Percentiles rank a stretch among this genome's conserved stretches.
These are phyloP conservation scores for Peromyscus polionotus DNA, from an alignment of 2,113 vertebrate genomes.

Conservation along the genomic window DNA sequence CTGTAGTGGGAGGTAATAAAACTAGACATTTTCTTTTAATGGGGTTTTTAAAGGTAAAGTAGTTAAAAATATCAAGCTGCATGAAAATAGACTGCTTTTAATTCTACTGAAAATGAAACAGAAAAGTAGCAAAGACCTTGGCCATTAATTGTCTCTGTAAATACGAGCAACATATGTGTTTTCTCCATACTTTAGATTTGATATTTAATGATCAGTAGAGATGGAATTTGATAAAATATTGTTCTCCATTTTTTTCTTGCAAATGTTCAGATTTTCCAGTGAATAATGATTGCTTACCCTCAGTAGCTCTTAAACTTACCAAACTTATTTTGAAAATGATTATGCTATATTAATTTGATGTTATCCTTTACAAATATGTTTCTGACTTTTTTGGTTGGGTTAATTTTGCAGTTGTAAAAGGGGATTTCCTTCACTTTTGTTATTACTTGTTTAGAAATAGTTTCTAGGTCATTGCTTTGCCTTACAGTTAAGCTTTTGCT, in stretches of 20 bases:
- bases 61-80: background rate
- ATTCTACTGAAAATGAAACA: background rate
- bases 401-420: background rate
- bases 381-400: background rate
- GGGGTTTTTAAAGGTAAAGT: background rate
- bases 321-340: background rate
- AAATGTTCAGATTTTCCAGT: background rate
- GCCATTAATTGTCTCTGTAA: background rate
- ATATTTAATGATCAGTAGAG: background rate
- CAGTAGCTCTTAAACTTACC: background rate
- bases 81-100: background rate
- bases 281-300: background rate
- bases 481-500: slow-evolving; percentile 32
- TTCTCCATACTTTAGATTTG: background rate
- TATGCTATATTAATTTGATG: background rate
- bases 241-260: background rate
- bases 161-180: background rate
- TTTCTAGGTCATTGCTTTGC: background rate
- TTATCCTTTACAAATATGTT: background rate
- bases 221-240: background rate
- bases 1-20: background rate
- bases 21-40: background rate
- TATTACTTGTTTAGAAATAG: background rate
- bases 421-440: background rate
- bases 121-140: background rate